Evolutionary conservation across 30 jellyfish, hydroid and myxozoan genomes (phyloP).

Genomic region (Rhopilema esculentum): DNA sequence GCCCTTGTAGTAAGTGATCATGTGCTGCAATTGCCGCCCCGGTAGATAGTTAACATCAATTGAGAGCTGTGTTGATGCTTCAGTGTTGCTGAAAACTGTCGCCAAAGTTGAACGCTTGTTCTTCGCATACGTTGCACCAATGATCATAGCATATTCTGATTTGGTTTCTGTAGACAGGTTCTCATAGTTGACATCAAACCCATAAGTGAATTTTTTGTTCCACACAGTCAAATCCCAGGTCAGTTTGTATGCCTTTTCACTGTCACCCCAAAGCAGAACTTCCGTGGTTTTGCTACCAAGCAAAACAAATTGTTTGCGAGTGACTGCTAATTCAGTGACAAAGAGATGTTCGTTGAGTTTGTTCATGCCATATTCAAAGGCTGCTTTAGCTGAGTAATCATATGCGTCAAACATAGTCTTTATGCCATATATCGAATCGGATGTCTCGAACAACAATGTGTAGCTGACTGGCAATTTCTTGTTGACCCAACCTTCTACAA

Average conservation of each 20-base stretch:
- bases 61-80: slow-evolving; percentile 47
- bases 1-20: slow-evolving; percentile 48
- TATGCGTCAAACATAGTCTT: slow-evolving; percentile 15
- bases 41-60: slow-evolving; percentile 88
- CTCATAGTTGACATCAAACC: slow-evolving; percentile 73
- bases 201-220: slow-evolving; percentile 90
- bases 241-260: slow-evolving; percentile 60
- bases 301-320: slow-evolving; percentile 41
- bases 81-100: slow-evolving; percentile 58
- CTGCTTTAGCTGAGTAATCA: slow-evolving; percentile 60
- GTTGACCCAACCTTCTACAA: slow-evolving; percentile 74
- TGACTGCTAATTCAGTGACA: slow-evolving; percentile 51
- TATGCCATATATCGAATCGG: slow-evolving; percentile 53
- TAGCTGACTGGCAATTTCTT: slow-evolving; percentile 75
- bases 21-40: slow-evolving; percentile 69
- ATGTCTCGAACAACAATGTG: slow-evolving; percentile 54
- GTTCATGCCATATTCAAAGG: slow-evolving; percentile 24
- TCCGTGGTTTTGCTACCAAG: slow-evolving; percentile 62
- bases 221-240: slow-evolving; percentile 65
- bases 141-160: slow-evolving; percentile 54
- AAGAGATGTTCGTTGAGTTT: slow-evolving; percentile 33
- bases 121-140: slow-evolving; percentile 77
- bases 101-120: slow-evolving; percentile 68
- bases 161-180: slow-evolving; percentile 71
- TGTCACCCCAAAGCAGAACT: slow-evolving; percentile 37